Percentiles rank a stretch among this genome's conserved stretches.
Evolutionary conservation across 1,140 invertebrate species (phyloP).

Genomic region (Bradysia coprophila): DNA sequence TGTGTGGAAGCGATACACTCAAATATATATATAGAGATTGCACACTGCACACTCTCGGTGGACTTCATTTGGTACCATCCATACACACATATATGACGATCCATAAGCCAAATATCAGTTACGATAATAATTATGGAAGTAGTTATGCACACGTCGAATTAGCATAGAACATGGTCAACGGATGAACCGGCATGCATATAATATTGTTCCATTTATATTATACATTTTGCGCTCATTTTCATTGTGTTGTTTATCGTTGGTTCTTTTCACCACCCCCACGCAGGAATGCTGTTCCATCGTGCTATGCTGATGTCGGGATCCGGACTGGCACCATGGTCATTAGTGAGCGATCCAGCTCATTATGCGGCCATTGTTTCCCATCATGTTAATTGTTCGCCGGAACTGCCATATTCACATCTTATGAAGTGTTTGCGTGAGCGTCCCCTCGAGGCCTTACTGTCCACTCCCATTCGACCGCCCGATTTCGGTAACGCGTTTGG

Average conservation of each 20-base stretch:
- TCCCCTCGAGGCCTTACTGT: slow-evolving; percentile 49
- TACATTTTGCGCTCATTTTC: background rate
- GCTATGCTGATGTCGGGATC: slow-evolving; percentile 90
- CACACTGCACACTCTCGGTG: no score
- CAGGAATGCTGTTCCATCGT: slow-evolving; percentile 79
- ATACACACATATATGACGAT: no score
- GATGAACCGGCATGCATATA: no score
- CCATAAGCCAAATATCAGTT: no score
- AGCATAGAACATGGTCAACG: background rate
- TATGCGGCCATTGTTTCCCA: slow-evolving; percentile 73
- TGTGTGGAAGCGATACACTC: no score
- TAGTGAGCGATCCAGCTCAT: slow-evolving; percentile 69
- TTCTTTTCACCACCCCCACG: slow-evolving; percentile 7
- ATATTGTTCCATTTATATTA: background rate
- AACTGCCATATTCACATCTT: slow-evolving; percentile 47
- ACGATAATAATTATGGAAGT: no score
- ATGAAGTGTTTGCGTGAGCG: slow-evolving; percentile 68
- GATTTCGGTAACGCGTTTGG: slow-evolving; percentile 78
- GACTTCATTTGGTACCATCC: no score
- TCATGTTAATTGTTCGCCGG: slow-evolving; percentile 70
- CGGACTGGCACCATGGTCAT: slow-evolving; percentile 80
- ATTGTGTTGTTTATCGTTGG: background rate
- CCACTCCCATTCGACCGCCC: slow-evolving; percentile 55
- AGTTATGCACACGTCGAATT: background rate
- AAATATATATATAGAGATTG: no score